Evolutionary conservation across 1,140 invertebrate species (phyloP), one percentile per base, ranked within the genome.

Genomic region (Artemia franciscana): DNA sequence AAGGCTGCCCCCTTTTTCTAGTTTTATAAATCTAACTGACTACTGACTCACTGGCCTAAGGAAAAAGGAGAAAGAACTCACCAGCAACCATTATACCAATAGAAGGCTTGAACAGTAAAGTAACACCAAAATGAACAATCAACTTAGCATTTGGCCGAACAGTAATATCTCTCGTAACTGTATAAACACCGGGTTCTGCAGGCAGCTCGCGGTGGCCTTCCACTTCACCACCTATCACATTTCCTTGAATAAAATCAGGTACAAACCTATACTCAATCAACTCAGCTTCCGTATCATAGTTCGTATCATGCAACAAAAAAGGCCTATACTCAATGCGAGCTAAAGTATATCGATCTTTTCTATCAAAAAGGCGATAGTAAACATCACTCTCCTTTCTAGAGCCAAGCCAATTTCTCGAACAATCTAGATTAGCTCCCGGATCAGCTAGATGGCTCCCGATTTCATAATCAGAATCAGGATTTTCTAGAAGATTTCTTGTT

Each of bases 51-150:
- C n/a, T n/a, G n/a, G n/a, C n/a, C n/a, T n/a, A n/a, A n/a, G n/a
- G n/a, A n/a, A n/a, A n/a, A n/a, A n/a, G n/a, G n/a, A n/a, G n/a
- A n/a, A n/a, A n/a, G 27, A 97, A 71, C 70, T 84, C 83, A 4
- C 92, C 92, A 30, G 90, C 89, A 3, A 97, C 84, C 84, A 99
- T 92, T 78, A 98, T 91, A 15, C 95, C 95, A 56, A 97, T 24
- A 84, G 27, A 88, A 84, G 57, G 91, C 84, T 58, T 87, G 84
- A 74, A 84, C 67, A 78, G 73, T 2, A 98, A 74, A 0, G 82
- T 86, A 0, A 93, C 90, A 0, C 90, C 91, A 1, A 88, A 83
- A 39, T 88, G 80, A 12, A 96, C 75, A 0, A 84, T 85, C 7
- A 97, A 74, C 70, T 85, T 87, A 9, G 89, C 90, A 24, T 85